Evolutionary conservation across 2,888 invertebrate species (phyloP).

Genomic region (Drosophila monieri): DNA sequence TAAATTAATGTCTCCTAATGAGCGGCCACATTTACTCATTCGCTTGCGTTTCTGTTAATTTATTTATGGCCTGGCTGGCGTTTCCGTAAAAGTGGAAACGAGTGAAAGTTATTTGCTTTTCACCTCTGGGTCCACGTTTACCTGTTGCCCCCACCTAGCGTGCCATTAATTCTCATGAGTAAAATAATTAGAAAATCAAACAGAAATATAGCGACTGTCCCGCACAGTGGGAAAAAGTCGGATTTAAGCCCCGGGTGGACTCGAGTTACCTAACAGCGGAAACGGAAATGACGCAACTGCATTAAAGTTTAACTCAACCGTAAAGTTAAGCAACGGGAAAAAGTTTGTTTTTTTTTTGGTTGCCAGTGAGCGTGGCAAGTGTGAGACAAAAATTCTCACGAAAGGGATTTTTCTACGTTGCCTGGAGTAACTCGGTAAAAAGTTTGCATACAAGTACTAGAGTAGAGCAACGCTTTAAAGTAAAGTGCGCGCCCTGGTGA

Average conservation of each 20-base stretch:
- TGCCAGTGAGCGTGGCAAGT: conserved; percentile 9
- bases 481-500: conserved; percentile 4
- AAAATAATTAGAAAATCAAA: conserved; percentile 79
- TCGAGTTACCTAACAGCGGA: conserved; percentile 19
- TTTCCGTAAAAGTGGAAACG: conserved; percentile 17
- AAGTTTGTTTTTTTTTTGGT: conserved; percentile 21
- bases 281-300: conserved; percentile 57
- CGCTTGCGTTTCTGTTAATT: conserved; percentile 42
- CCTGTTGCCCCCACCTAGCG: conserved; percentile 64
- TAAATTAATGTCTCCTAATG: conserved; percentile 59
- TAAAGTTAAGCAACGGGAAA: conserved; percentile 31
- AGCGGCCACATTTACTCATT: conserved; percentile 27
- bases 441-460: conserved; percentile 10
- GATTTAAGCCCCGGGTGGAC: background rate
- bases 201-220: conserved; percentile 31
- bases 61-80: conserved; percentile 54
- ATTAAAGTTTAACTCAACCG: conserved; percentile 42
- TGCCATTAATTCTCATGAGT: conserved; percentile 73
- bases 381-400: conserved; percentile 1
- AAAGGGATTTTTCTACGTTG: conserved; percentile 10
- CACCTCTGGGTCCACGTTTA: conserved; percentile 26
- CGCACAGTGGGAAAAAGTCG: background rate
- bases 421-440: background rate
- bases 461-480: conserved; percentile 1
- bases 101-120: conserved; percentile 2